phyloP scores from a whole-genome alignment of 2,113 vertebrate genomes.

The Ammospiza nelsoni region DNA sequence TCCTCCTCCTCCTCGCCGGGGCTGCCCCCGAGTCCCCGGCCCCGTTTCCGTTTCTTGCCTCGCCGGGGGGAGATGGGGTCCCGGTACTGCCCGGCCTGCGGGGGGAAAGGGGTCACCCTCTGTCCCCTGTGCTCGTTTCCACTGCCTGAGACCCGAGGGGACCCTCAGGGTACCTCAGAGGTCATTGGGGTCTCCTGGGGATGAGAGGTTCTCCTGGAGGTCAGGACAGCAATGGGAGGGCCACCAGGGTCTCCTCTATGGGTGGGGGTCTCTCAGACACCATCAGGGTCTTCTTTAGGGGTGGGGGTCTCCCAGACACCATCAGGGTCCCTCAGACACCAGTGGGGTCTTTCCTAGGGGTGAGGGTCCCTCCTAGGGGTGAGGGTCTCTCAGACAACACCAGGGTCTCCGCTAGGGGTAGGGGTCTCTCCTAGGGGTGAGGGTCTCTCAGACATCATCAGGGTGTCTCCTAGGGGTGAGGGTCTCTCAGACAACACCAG shows the following conservation, averaged over 20 bases:
- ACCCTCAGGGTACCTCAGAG: not conserved
- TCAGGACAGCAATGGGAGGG: no score
- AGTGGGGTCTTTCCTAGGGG: no score
- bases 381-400: not conserved
- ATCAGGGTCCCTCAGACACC: not conserved
- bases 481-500: not conserved
- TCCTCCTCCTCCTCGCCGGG: conserved; percentile 57
- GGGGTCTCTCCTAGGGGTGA: no score
- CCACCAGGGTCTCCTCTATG: not conserved
- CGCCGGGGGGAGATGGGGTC: conserved; percentile 75
- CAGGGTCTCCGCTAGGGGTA: not conserved
- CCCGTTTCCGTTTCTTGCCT: conserved; percentile 79
- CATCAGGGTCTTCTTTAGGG: not conserved
- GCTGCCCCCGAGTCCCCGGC: conserved; percentile 26
- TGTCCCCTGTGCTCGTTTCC: accelerated
- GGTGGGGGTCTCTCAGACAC: not conserved
- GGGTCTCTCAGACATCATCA: not conserved
- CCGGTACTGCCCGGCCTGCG: conserved; percentile 64
- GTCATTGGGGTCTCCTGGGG: no score
- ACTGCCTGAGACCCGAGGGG: not conserved
- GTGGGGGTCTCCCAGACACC: not conserved
- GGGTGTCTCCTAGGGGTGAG: not conserved
- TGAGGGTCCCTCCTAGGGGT: no score
- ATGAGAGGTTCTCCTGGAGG: not conserved
- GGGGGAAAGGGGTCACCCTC: not conserved